These are phyloP conservation scores for Tiliacea aurago DNA, from an alignment of 2,888 invertebrate genomes.

Conservation along the genomic window DNA sequence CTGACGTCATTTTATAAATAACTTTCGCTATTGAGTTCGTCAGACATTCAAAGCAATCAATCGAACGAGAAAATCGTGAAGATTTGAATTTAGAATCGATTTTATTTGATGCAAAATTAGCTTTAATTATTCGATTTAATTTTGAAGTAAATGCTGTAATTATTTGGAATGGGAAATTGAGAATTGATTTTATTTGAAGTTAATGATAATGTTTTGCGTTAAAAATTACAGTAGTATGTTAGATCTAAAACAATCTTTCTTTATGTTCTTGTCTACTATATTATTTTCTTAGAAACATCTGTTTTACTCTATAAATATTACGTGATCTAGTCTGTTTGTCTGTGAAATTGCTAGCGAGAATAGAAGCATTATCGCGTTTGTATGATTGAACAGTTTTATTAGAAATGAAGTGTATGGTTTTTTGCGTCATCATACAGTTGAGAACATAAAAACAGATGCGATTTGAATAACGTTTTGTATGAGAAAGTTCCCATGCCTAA, in stretches of 20 bases:
- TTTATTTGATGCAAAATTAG: not conserved
- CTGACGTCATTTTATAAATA: slow-evolving; percentile 72
- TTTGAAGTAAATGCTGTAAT: slow-evolving; percentile 1
- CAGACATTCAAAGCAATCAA: slow-evolving; percentile 56
- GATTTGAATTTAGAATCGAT: slow-evolving; percentile 8
- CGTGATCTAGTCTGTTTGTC: slow-evolving; percentile 5
- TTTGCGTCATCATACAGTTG: not conserved
- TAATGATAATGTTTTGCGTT: not conserved
- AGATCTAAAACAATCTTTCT: not conserved
- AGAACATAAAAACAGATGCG: not conserved
- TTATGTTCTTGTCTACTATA: not conserved
- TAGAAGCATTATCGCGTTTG: not conserved
- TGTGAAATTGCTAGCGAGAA: not conserved
- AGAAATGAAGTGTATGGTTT: not conserved
- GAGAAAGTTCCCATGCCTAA: not conserved
- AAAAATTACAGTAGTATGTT: not conserved
- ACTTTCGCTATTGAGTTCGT: slow-evolving; percentile 56
- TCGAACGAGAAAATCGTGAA: not conserved
- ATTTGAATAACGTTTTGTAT: not conserved
- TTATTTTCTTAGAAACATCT: slow-evolving; percentile 7
- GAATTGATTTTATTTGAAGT: not conserved
- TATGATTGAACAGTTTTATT: not conserved
- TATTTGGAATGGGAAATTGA: not conserved
- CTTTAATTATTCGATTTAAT: not conserved
- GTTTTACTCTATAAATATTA: slow-evolving; percentile 17